These are phyloP conservation scores for Urocynchramus pylzowi DNA, from an alignment of 2,113 vertebrate genomes.

Conservation along the genomic window DNA sequence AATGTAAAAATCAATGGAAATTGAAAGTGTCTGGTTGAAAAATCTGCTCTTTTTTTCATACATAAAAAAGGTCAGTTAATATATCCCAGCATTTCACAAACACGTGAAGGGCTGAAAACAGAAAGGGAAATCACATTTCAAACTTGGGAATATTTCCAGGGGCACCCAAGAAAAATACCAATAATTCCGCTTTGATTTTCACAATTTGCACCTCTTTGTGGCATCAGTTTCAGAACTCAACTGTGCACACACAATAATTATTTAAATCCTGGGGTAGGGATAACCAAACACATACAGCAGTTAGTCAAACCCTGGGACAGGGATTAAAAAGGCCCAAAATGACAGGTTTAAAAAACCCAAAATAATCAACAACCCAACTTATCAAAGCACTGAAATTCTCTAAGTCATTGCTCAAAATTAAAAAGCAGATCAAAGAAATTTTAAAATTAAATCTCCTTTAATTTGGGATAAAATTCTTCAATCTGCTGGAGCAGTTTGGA, in stretches of 20 bases:
- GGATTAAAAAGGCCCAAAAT: neutral
- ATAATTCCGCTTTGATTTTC: neutral
- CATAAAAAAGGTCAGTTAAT: neutral
- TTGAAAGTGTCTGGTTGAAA: neutral
- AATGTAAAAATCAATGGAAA: neutral
- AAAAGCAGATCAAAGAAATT: neutral
- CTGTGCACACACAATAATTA: rapidly evolving
- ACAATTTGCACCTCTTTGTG: neutral
- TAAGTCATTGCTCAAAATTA: neutral
- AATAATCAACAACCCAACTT: rapidly evolving
- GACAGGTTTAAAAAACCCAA: rapidly evolving
- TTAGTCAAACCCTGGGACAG: neutral
- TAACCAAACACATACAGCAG: rapidly evolving
- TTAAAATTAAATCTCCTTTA: neutral
- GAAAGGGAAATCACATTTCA: rapidly evolving
- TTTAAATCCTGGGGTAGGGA: rapidly evolving
- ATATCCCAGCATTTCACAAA: neutral
- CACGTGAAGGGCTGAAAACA: rapidly evolving
- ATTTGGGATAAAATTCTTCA: neutral
- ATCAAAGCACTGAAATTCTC: neutral
- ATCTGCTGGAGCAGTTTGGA: neutral
- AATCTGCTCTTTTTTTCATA: rapidly evolving
- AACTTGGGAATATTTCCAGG: neutral
- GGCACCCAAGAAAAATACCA: rapidly evolving
- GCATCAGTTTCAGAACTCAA: neutral